A percentile compares a stretch with the other conserved stretches of the same genome.
Evolutionary conservation across 2,797 vertebrate species (phyloP).

Genomic region (Anguilla pacifica): DNA sequence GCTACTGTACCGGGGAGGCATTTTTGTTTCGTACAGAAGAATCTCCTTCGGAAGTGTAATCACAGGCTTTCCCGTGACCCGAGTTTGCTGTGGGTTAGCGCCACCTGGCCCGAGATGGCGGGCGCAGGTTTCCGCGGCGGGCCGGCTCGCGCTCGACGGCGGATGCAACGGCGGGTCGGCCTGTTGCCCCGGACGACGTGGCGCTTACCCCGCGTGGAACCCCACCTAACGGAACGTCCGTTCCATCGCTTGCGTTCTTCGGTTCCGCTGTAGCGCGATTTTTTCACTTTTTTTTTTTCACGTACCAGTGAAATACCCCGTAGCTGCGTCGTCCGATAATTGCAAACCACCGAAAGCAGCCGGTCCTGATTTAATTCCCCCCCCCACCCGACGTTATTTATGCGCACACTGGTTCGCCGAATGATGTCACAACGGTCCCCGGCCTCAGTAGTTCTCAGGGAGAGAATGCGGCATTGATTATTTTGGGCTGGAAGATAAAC

Average conservation of each 20-base stretch:
- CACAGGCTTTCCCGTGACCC: not conserved
- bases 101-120: not conserved
- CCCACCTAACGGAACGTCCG: not conserved
- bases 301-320: not conserved
- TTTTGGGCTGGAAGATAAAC: not conserved
- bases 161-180: not conserved
- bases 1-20: too few species aligned
- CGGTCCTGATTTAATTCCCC: not conserved
- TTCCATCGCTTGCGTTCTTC: not conserved
- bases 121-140: not conserved
- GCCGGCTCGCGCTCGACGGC: not conserved
- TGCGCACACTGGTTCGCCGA: not conserved
- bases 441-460: not conserved
- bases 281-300: not conserved
- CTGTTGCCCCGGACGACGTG: not conserved
- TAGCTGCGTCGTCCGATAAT: slow-evolving; percentile 4
- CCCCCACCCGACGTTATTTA: not conserved
- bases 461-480: not conserved
- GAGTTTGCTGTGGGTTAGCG: not conserved
- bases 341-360: not conserved
- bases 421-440: not conserved
- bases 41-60: not conserved
- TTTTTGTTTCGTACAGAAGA: not conserved
- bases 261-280: not conserved
- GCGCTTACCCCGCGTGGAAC: not conserved